Evolutionary conservation across 2,888 invertebrate genomes (phyloP).

Genomic region (Agrotis segetum): DNA sequence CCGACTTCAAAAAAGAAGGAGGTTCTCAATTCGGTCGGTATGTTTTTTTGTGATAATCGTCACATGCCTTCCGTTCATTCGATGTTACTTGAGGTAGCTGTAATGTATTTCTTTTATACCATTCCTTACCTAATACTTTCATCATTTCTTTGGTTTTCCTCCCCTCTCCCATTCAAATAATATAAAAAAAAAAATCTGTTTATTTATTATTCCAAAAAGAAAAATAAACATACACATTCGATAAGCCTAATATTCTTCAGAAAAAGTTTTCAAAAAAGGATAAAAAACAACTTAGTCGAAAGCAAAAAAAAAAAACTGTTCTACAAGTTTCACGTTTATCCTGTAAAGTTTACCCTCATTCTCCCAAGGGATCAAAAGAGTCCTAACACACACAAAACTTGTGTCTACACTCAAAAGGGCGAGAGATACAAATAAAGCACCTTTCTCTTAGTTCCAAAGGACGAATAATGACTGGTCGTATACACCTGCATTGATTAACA

Average conservation of each 20-base stretch:
- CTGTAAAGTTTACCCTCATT: slow-evolving; percentile 15
- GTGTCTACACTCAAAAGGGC: slow-evolving; percentile 34
- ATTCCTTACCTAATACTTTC: too few species aligned
- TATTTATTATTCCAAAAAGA: too few species aligned
- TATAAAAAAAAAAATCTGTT: too few species aligned
- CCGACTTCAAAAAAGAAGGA: too few species aligned
- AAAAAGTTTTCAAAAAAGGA: neutral
- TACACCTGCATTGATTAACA: neutral
- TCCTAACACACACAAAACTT: slow-evolving; percentile 32
- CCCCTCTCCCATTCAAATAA: too few species aligned
- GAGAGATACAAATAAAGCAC: slow-evolving; percentile 38
- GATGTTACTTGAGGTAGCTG: too few species aligned
- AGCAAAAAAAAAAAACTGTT: slow-evolving; percentile 2
- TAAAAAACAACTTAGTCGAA: neutral
- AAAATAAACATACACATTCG: too few species aligned
- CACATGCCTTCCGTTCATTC: too few species aligned
- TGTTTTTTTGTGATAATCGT: too few species aligned
- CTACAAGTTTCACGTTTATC: neutral
- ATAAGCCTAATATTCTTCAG: neutral
- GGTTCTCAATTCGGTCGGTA: too few species aligned
- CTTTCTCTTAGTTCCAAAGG: slow-evolving; percentile 36
- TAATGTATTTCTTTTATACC: too few species aligned
- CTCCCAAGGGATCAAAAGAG: slow-evolving; percentile 27
- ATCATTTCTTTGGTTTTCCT: too few species aligned
- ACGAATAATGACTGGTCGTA: slow-evolving; percentile 21